Evolutionary conservation across 2,888 invertebrate species (phyloP).

Genomic region (Brachyptera putata): DNA sequence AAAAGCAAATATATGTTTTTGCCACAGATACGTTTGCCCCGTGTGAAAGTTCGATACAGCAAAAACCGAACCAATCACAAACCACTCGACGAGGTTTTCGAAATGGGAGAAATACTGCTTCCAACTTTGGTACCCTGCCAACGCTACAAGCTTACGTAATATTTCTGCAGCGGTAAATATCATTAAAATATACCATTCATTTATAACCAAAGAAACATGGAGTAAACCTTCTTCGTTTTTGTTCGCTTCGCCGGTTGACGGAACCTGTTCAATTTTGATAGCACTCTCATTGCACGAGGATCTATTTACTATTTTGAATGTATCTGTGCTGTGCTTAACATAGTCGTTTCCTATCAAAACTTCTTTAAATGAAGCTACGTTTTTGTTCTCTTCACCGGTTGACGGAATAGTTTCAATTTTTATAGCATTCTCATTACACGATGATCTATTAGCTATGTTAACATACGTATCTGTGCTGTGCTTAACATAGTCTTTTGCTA

Average conservation of each 20-base stretch:
- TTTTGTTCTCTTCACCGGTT: no score
- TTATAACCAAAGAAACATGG: no score
- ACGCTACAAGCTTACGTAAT: constrained; percentile 43
- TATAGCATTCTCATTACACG: not conserved
- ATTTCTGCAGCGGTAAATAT: constrained; percentile 43
- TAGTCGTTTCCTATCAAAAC: no score
- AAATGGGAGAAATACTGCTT: constrained; percentile 44
- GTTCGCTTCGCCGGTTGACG: no score
- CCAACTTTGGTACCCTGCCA: constrained; percentile 42
- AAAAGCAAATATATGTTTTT: constrained; percentile 45
- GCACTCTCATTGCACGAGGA: constrained; percentile 53
- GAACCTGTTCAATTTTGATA: constrained; percentile 74
- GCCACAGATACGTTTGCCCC: constrained; percentile 43
- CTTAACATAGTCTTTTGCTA: no score
- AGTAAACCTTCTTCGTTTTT: no score
- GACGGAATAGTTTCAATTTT: not conserved
- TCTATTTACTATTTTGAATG: no score
- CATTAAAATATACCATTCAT: constrained; percentile 42
- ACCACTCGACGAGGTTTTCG: constrained; percentile 44
- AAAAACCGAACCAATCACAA: constrained; percentile 42
- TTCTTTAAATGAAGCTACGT: no score
- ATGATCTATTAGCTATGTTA: not conserved
- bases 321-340: not conserved
- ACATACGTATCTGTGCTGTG: no score
- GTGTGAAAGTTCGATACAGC: constrained; percentile 43